Percentiles rank a stretch among this genome's conserved stretches.
These are phyloP conservation scores for Tortrix viridana DNA, from an alignment of 2,888 invertebrate species.

Conservation along the genomic window DNA sequence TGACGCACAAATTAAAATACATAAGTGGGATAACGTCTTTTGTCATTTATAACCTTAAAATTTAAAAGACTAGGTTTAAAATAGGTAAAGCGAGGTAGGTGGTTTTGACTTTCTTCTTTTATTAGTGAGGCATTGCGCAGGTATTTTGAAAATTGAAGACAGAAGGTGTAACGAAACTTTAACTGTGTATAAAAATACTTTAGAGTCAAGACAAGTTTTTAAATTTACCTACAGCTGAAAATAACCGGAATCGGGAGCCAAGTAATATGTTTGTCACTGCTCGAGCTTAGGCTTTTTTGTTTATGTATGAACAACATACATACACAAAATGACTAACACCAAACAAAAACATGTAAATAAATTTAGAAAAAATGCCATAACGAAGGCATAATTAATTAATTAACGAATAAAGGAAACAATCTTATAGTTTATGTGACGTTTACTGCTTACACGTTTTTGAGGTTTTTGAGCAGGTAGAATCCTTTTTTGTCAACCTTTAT, in stretches of 20 bases:
- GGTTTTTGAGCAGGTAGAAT: conserved; percentile 7
- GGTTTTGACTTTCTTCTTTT: neutral
- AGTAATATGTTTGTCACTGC: too few relatives aligned
- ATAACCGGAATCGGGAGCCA: too few relatives aligned
- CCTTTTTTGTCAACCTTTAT: conserved; percentile 10
- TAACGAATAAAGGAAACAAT: conserved; percentile 26
- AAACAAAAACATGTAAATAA: neutral
- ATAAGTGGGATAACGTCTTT: neutral
- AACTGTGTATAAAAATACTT: conserved; percentile 23
- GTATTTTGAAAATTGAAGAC: conserved; percentile 29
- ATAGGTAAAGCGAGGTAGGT: too few relatives aligned
- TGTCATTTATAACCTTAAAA: neutral
- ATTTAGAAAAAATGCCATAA: too few relatives aligned
- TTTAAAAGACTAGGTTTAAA: neutral
- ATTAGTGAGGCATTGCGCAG: neutral
- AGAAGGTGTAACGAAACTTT: conserved; percentile 24
- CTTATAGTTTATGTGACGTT: conserved; percentile 31
- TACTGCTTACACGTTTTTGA: conserved; percentile 24
- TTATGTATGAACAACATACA: too few relatives aligned
- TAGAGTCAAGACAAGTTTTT: too few relatives aligned
- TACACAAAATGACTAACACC: too few relatives aligned
- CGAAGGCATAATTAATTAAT: conserved; percentile 6
- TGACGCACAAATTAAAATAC: neutral
- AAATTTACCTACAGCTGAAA: too few relatives aligned
- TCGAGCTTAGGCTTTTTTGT: too few relatives aligned